Percentiles rank a stretch among this genome's conserved stretches.
These are phyloP conservation scores for Phataginus tricuspis DNA, from an alignment of 2,797 vertebrate species.

Conservation along the genomic window DNA sequence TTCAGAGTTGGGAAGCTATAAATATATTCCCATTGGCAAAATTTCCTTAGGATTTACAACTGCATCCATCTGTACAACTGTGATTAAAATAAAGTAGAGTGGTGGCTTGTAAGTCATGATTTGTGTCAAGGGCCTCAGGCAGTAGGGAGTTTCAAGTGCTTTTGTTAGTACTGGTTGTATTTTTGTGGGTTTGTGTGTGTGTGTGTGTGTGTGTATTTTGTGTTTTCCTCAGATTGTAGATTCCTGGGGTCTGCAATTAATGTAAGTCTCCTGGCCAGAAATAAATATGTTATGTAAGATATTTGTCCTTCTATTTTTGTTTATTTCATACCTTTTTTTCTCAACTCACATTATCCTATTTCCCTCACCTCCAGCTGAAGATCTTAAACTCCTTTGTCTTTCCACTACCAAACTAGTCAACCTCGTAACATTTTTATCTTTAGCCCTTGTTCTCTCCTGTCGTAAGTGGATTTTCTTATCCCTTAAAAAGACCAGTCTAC, in stretches of 20 bases:
- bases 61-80: not conserved
- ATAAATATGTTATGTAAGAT: not conserved
- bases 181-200: not conserved
- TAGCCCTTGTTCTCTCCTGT: not conserved
- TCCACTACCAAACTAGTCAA: not conserved
- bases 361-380: not conserved
- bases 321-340: not conserved
- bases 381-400: not conserved
- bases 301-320: not conserved
- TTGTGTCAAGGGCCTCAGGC: not conserved
- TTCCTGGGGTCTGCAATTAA: not conserved
- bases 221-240: not conserved
- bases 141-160: not conserved
- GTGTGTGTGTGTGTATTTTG: no score
- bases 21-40: conserved; percentile 58
- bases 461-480: not conserved
- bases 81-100: conserved; percentile 50
- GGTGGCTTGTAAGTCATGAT: not conserved
- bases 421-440: not conserved
- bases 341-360: not conserved
- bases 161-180: not conserved
- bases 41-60: conserved; percentile 38
- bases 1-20: conserved; percentile 23
- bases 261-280: not conserved
- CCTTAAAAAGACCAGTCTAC: not conserved